Base-by-base conservation (phyloP, 2,888 invertebrate genomes). In the Torymus auratus region DNA sequence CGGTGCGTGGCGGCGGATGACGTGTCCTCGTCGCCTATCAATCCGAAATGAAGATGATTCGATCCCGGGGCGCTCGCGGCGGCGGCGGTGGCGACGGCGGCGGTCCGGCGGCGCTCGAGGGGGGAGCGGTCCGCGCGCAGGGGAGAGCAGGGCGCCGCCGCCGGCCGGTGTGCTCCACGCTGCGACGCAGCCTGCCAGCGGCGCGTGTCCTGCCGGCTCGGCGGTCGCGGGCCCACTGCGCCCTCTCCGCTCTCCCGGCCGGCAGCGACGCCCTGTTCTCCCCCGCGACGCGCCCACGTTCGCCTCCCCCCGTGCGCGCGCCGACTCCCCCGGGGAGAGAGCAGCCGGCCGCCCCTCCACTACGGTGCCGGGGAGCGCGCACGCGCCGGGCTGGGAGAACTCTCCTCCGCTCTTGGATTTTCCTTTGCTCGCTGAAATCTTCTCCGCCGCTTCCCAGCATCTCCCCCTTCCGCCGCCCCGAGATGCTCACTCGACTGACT, bases 191-290 rank as follows among this genome's bases (percentile, higher is more conserved):
- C 41, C 41, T 7, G 41, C 7, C 41, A 73, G 20, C 53, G 52
- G 64, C 55, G 87, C 89, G 91, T 89, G 41, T 41, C 41, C 41
- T 90, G 89, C 89, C 90, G 89, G 91, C 91, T 89, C 90, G 89
- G 89, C 91, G 91, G 91, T 92, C 91, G 89, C 92, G 92, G 92
- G 92, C 92, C 92, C 89, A 90, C 91, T 91, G 91, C 91, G 90
- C 91, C 91, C 91, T 91, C 90, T 90, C 92, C 92, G 91, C 17
- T 83, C 85, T 83, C 85, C 80, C 85, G 83, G 85, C 85, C 84
- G 83, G 85, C 85, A 92, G 93, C 87, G 85, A 92, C 87, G 89
- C 89, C 86, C 91, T 90, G 89, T 86, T 14, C 41, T 41, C 41
- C 41, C 41, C 41, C 41, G 41, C 41, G 41, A 41, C 86, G 85